Evolutionary conservation across 92 coral and sea anemone genomes (phyloP), one percentile per base, ranked within the genome.

Genomic region (Paramuricea clavata): DNA sequence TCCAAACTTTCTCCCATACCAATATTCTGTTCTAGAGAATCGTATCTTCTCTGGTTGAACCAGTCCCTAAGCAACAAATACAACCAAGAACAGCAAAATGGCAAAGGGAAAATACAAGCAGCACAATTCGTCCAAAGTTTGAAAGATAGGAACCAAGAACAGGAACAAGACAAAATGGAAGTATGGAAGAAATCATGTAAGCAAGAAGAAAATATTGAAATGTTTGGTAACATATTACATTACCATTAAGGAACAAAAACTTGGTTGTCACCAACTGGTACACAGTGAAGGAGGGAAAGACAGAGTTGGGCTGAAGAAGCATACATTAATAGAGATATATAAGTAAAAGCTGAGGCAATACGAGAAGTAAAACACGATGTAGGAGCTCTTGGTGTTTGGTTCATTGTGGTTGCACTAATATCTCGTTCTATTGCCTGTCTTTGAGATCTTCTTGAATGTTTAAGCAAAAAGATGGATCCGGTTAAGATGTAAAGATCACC

Each of bases 181-280:
- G 21, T 15, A 78, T 60, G 6, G 83, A 78, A 7, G 43, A 33
- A 16, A 57, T 39, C 13, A 78, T 39, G 72, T 78, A 78, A 34
- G 71, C 72, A 19, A 78, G 28, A 41, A 78, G 56, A 1, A 78
- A 12, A 19, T 78, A 78, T 39, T 78, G 83, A 34, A 94, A 92
- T 91, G 94, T 87, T 27, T 87, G 91, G 72, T 86, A 89, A 32
- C 94, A 90, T 31, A 80, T 78, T 17, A 94, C 85, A 89, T 91
- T 92, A 33, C 94, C 94, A 77, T 94, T 95, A 47, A 87, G 85
- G 81, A 92, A 94, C 82, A 92, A 43, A 33, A 76, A n/a, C 90
- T 39, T 71, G 59, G 28, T 42, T 83, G 1, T 62, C 26, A 30
- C 78, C 89, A 69, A 92, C 36, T 1, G 80, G 81, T 6, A 84